A percentile compares a stretch with the other conserved stretches of the same genome.
Evolutionary conservation across 2,113 vertebrate species (phyloP).

Genomic region (Esox niger): DNA sequence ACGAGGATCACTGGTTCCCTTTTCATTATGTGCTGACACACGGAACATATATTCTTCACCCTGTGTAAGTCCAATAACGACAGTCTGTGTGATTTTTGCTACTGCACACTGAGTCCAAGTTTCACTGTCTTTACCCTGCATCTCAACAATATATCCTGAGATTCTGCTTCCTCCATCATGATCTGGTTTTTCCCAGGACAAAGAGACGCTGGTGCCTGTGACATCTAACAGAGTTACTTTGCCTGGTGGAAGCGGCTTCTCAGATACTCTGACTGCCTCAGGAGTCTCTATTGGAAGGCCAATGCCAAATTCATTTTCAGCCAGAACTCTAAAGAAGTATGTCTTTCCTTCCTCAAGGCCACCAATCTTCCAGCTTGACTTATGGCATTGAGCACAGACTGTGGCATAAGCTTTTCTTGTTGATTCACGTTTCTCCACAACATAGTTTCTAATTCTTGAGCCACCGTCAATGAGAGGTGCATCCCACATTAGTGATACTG

Average conservation of each 20-base stretch:
- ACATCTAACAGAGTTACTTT: slow-evolving; percentile 91
- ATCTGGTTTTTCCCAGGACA: slow-evolving; percentile 97
- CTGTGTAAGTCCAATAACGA: slow-evolving; percentile 85
- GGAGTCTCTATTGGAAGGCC: slow-evolving; percentile 91
- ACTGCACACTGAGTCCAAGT: slow-evolving; percentile 91
- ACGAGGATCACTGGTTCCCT: slow-evolving; percentile 93
- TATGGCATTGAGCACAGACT: slow-evolving; percentile 89
- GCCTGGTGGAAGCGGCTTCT: slow-evolving; percentile 93
- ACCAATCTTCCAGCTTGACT: slow-evolving; percentile 93
- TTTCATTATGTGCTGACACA: slow-evolving; percentile 92
- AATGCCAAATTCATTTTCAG: slow-evolving; percentile 96
- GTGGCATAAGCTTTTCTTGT: slow-evolving; percentile 96
- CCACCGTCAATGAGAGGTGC: slow-evolving; percentile 94
- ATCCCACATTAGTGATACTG: slow-evolving; percentile 92
- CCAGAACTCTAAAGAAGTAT: slow-evolving; percentile 94
- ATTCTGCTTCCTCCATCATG: slow-evolving; percentile 97
- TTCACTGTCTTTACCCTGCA: slow-evolving; percentile 95
- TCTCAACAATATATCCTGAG: slow-evolving; percentile 92
- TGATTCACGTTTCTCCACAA: slow-evolving; percentile 96
- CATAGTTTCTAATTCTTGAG: slow-evolving; percentile 92
- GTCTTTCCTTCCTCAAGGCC: slow-evolving; percentile 89
- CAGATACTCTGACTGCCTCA: slow-evolving; percentile 91
- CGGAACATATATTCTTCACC: slow-evolving; percentile 97
- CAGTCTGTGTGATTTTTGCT: slow-evolving; percentile 87
- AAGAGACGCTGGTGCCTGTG: slow-evolving; percentile 84